A percentile compares a stretch with the other conserved stretches of the same genome.
phyloP scores from a whole-genome alignment of 2,113 vertebrate genomes.

The Thermophis baileyi region DNA sequence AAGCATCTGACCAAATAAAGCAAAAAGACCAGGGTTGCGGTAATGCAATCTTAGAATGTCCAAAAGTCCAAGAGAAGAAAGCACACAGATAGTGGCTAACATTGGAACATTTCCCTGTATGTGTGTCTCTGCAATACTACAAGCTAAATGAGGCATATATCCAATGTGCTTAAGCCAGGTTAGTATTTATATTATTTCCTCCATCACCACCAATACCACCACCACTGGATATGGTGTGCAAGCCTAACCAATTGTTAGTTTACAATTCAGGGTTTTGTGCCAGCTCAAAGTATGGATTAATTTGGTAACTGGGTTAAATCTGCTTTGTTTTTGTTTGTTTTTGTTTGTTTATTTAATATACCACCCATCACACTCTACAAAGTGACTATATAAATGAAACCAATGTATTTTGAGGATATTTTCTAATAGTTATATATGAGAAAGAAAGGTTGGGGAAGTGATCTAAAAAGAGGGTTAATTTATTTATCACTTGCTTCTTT shows the following conservation, averaged over 20 bases:
- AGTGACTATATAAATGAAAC: neutral
- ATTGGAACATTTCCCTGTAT: too few species aligned
- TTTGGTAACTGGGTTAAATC: neutral
- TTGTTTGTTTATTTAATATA: neutral
- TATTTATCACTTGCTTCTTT: conserved; percentile 35
- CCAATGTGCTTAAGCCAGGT: neutral
- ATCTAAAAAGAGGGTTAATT: neutral
- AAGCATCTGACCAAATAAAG: neutral
- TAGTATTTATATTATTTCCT: neutral
- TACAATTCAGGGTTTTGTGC: neutral
- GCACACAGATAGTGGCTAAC: neutral
- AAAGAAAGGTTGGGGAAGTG: neutral
- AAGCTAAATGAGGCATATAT: neutral
- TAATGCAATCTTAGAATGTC: neutral
- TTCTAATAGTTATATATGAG: neutral
- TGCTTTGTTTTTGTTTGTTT: too few species aligned
- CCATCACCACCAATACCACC: neutral
- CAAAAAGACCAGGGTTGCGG: neutral
- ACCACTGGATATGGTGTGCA: neutral
- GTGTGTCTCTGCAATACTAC: neutral
- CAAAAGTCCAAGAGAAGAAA: neutral
- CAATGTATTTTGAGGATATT: neutral
- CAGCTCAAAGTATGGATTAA: neutral
- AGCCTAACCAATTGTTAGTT: neutral
- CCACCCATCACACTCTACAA: neutral